Evolutionary conservation across 2,797 vertebrate species (phyloP).

Genomic region (Nothura maculosa): DNA sequence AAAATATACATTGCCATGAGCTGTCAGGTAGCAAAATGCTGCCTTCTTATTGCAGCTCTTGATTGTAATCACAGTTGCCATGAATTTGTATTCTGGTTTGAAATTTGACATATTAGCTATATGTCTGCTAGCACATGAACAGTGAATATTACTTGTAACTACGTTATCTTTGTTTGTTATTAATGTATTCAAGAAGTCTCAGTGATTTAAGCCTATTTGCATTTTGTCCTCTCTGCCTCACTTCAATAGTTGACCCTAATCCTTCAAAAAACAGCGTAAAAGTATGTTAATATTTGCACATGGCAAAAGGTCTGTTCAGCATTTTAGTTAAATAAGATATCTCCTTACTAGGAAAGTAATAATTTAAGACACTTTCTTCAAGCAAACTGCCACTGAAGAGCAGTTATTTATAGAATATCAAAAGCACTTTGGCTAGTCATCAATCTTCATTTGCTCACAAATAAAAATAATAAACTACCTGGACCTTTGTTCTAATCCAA

Average conservation of each 20-base stretch:
- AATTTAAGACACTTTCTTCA: neutral
- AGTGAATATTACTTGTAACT: neutral
- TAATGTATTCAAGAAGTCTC: neutral
- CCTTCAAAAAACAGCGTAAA: neutral
- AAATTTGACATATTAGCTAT: conserved; percentile 15
- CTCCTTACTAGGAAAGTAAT: neutral
- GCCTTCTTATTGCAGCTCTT: neutral
- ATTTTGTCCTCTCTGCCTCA: neutral
- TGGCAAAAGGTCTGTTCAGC: neutral
- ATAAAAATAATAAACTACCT: neutral
- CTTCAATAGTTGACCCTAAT: neutral
- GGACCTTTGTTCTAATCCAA: neutral
- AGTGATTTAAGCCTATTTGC: neutral
- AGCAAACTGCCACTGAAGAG: neutral
- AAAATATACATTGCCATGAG: conserved; percentile 35
- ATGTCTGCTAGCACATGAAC: conserved; percentile 9
- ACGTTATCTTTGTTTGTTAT: neutral
- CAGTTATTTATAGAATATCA: neutral
- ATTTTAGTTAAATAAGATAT: neutral
- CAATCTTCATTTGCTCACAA: neutral
- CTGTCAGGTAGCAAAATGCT: conserved; percentile 48
- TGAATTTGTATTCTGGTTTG: conserved; percentile 36
- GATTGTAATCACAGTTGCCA: conserved; percentile 14
- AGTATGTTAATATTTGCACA: neutral
- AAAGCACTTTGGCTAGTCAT: neutral